Percentiles rank a stretch among this genome's conserved stretches.
phyloP scores from a whole-genome alignment of 64 coral and sea anemone genomes.

The Dendronephthya gigantea region DNA sequence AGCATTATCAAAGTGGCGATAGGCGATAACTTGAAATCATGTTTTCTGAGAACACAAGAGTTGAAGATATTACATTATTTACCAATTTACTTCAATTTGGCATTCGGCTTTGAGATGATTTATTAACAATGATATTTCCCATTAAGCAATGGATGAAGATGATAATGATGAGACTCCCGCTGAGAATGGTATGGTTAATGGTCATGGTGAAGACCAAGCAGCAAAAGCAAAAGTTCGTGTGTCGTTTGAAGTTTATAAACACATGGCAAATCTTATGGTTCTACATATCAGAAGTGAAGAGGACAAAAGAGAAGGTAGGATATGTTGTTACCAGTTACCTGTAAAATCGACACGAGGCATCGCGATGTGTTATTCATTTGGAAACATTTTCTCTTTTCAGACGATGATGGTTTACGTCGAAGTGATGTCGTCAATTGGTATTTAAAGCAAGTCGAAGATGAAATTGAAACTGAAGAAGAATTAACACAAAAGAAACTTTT shows the following conservation, averaged over 20 bases:
- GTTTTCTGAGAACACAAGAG: too few relatives aligned
- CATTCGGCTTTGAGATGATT: background rate
- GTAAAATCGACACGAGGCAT: too few relatives aligned
- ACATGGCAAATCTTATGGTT: conserved; percentile 58
- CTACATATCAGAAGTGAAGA: conserved; percentile 50
- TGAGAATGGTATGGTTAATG: conserved; percentile 40
- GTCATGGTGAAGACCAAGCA: background rate
- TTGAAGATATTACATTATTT: too few relatives aligned
- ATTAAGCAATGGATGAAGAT: background rate
- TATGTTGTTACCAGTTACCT: too few relatives aligned
- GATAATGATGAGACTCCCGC: background rate
- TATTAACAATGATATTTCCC: background rate
- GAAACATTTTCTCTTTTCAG: conserved; percentile 13
- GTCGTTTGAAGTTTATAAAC: conserved; percentile 67
- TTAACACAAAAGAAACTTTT: conserved; percentile 74
- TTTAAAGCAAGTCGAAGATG: conserved; percentile 61
- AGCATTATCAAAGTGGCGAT: too few relatives aligned
- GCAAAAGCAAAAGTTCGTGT: conserved; percentile 57
- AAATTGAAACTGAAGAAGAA: conserved; percentile 91
- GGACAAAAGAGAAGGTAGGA: conserved; percentile 51
- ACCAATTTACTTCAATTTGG: too few relatives aligned
- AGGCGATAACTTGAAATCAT: too few relatives aligned
- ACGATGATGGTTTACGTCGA: conserved; percentile 54
- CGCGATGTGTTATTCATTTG: background rate
- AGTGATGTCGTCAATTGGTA: conserved; percentile 91